Evolutionary conservation across 2,888 invertebrate genomes (phyloP).

Genomic region (Patella depressa): DNA sequence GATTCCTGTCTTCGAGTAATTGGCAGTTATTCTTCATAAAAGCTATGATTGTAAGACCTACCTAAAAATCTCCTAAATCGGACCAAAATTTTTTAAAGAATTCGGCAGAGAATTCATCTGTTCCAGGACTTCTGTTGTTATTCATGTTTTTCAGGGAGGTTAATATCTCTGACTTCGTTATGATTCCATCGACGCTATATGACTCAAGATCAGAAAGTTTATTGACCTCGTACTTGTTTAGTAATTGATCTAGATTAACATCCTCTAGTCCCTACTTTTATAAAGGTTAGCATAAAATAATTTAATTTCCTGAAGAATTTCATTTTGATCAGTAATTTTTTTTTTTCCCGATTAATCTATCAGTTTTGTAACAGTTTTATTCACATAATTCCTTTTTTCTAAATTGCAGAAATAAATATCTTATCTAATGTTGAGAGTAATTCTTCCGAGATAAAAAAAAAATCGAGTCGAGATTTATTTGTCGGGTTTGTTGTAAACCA

Average conservation of each 20-base stretch:
- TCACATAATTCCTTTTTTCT: slow-evolving; percentile 2
- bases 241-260: too few species aligned
- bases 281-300: neutral
- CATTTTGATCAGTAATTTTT: neutral
- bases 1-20: neutral
- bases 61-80: neutral
- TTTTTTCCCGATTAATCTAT: too few species aligned
- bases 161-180: neutral
- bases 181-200: neutral
- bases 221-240: too few species aligned
- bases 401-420: neutral
- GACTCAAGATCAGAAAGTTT: neutral
- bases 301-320: slow-evolving; percentile 3
- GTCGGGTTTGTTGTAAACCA: slow-evolving; percentile 16
- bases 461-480: slow-evolving; percentile 11
- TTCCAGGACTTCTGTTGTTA: too few species aligned
- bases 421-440: neutral
- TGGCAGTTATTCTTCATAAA: neutral
- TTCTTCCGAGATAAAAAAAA: slow-evolving; percentile 11
- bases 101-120: too few species aligned
- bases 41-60: neutral
- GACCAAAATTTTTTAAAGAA: too few species aligned
- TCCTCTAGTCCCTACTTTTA: neutral
- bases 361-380: slow-evolving; percentile 5
- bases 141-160: neutral